These are phyloP conservation scores for Eumacrocentrus americanus DNA, from an alignment of 2,888 invertebrate genomes.

Conservation along the genomic window DNA sequence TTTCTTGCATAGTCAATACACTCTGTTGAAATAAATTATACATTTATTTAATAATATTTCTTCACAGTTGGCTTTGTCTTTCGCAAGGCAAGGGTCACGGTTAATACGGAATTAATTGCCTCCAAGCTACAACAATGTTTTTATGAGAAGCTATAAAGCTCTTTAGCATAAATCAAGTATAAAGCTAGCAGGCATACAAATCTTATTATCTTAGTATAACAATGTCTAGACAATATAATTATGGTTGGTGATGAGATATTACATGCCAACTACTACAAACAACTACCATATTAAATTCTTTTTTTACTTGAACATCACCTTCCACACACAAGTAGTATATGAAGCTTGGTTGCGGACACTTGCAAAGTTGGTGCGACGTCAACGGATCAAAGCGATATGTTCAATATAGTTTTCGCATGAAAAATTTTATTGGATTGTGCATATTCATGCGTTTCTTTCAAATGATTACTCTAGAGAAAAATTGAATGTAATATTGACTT, in stretches of 20 bases:
- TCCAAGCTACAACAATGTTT: too few relatives aligned
- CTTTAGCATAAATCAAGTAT: neutral
- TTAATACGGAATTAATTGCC: too few relatives aligned
- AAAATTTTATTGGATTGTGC: neutral
- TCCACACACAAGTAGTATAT: constrained; percentile 21
- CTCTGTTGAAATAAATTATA: constrained; percentile 46
- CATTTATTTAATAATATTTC: constrained; percentile 6
- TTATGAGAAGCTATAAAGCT: too few relatives aligned
- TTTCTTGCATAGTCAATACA: constrained; percentile 62
- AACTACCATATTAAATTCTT: constrained; percentile 11
- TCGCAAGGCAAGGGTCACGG: too few relatives aligned
- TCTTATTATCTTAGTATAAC: too few relatives aligned
- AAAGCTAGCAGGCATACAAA: neutral
- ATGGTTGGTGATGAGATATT: too few relatives aligned
- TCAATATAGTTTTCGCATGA: neutral
- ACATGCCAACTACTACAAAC: neutral
- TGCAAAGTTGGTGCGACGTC: neutral
- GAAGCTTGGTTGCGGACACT: constrained; percentile 10
- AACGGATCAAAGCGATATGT: constrained; percentile 3
- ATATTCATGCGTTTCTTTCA: neutral
- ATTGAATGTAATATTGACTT: neutral
- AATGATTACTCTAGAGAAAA: neutral
- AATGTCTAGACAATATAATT: too few relatives aligned
- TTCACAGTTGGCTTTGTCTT: neutral
- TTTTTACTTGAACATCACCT: constrained; percentile 32